Base-by-base conservation (phyloP, 2,113 vertebrate species). In the Dipodomys spectabilis region DNA sequence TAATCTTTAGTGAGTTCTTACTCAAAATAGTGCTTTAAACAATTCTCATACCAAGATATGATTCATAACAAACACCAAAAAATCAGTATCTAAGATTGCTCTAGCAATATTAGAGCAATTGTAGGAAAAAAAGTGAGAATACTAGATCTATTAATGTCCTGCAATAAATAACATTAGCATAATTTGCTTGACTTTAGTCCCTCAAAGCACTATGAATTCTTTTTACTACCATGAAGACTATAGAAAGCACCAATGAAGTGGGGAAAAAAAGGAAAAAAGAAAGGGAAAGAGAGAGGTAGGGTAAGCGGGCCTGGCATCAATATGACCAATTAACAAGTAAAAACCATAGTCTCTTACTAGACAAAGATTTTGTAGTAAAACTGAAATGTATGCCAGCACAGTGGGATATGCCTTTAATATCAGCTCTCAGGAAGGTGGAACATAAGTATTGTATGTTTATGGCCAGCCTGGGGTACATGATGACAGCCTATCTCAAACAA, bases 11-110 rank as follows among this genome's bases (percentile, higher is more conserved):
- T 45, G 9, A 94, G 30, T 77, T 39, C 84, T 90, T 84, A 86
- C 44, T 87, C 18, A 23, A 62, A 93, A 94, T 27, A 91, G 19
- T 86, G 30, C 2, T 96, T 94, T 57, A 79, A 78, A 39, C 8
- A 92, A 10, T 68, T 92, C 91, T 83, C 88, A 91, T 23, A 90
- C 44, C 27, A 84, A 72, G 22, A 85, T 39, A 89, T 22, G 30
- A 71, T 62, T 53, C 44, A 84, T 49, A 28, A 81, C 32, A 84
- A 88, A 94, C 20, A 92, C 25, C 32, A 44, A 83, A 57, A 92
- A 73, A 15, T 53, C 13, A 73, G 3, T 27, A 28, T 62, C 68
- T 87, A 82, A 8, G 49, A 83, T 0, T 64, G n/a, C 53, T 85
- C 13, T 57, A 57, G 15, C 53, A 57, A 57, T 57, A 57, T 57